Conservation (phyloP, 2,888 invertebrate genomes). For the Meteorus cinctellus region DNA sequence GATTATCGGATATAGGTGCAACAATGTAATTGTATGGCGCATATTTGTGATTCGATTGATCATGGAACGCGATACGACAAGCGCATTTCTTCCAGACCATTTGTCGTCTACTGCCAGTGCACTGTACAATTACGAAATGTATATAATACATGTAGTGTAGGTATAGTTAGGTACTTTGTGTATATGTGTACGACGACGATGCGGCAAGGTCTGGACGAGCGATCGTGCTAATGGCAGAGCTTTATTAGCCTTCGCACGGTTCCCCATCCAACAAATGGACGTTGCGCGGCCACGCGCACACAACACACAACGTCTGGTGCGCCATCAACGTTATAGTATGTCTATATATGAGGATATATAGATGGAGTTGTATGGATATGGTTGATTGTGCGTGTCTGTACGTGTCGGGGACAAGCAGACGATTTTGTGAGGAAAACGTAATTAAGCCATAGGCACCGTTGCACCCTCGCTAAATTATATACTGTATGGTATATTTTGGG, state of each 20-base stretch:
- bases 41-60: constrained; percentile 45
- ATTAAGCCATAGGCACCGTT: constrained; percentile 50
- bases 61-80: constrained; percentile 46
- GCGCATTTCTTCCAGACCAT: constrained; percentile 56
- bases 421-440: constrained; percentile 56
- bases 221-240: constrained; percentile 51
- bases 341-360: neutral
- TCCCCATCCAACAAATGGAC: constrained; percentile 14
- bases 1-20: constrained; percentile 43
- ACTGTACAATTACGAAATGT: constrained; percentile 30
- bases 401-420: constrained; percentile 44
- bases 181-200: constrained; percentile 35
- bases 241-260: constrained; percentile 51
- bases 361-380: constrained; percentile 6
- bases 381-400: constrained; percentile 11
- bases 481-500: constrained; percentile 48
- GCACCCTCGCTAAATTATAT: constrained; percentile 37
- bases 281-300: constrained; percentile 31
- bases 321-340: constrained; percentile 19
- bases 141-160: constrained; percentile 9
- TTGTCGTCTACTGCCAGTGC: constrained; percentile 44
- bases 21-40: constrained; percentile 41
- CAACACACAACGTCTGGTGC: constrained; percentile 56
- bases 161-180: neutral
- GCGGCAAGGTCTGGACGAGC: constrained; percentile 42